These are phyloP conservation scores for Anarhynchus alexandrinus DNA, from an alignment of 2,113 vertebrate species.

Conservation along the genomic window DNA sequence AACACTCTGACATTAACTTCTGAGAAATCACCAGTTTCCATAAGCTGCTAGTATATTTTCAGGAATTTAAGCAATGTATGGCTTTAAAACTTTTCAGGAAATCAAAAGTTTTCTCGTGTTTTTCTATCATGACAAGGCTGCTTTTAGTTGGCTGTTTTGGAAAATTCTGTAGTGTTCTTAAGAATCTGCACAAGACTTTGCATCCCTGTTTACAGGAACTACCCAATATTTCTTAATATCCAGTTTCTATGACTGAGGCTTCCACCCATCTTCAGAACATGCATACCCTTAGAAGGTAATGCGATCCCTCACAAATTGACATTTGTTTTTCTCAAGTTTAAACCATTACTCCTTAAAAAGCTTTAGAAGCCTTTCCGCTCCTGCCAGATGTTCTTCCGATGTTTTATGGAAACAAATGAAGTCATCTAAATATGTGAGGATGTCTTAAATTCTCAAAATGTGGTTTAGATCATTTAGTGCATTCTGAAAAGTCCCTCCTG, in stretches of 20 bases:
- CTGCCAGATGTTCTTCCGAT: constrained; percentile 18
- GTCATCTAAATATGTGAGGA: not conserved
- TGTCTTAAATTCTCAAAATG: constrained; percentile 21
- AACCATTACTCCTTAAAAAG: constrained; percentile 36
- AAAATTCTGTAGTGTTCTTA: not conserved
- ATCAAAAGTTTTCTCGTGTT: not conserved
- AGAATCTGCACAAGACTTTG: not conserved
- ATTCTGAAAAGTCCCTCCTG: not conserved
- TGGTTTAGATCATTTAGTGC: not conserved
- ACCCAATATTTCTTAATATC: not conserved
- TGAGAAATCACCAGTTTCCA: not conserved
- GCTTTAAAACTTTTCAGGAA: not conserved
- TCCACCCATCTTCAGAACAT: not conserved
- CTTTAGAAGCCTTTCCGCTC: not conserved
- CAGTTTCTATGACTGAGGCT: not conserved
- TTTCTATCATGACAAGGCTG: not conserved
- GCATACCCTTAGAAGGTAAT: not conserved
- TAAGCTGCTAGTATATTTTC: not conserved
- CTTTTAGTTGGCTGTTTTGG: not conserved
- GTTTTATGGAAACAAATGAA: constrained; percentile 52
- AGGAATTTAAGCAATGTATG: not conserved
- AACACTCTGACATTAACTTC: not conserved
- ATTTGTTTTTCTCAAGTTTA: constrained; percentile 31
- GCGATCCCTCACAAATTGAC: not conserved
- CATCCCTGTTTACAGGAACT: not conserved